Base-by-base conservation (phyloP, 2,113 vertebrate genomes). In the Bos indicus region DNA sequence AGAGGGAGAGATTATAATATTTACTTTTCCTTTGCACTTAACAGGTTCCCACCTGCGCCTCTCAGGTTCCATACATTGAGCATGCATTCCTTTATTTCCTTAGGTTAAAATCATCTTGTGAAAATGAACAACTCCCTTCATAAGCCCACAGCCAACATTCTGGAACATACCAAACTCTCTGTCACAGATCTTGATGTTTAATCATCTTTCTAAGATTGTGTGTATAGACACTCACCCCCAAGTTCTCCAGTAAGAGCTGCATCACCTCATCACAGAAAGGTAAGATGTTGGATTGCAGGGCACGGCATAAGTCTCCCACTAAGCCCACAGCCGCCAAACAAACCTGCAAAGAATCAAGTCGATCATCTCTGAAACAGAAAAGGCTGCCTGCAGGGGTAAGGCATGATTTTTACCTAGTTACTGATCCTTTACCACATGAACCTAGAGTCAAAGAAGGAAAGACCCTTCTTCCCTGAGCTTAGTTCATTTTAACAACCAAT, bases 251-350 rank as follows among this genome's bases (percentile, higher is more conserved):
- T 21, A 99, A 99, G 95, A 99, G 99, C 98, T 99, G 99, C 99
- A 99, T 99, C 98, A 99, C 99, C 98, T 99, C 99, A 1, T 99
- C 99, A 64, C 99, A 99, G 98, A 99, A 99, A 96, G 99, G 99
- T 98, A 99, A 98, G 98, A 99, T 99, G 98, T 99, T 99, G 98
- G 99, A 98, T 96, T 99, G 99, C 74, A 99, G 99, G 43, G 99
- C 99, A 89, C 99, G 98, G 97, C 99, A 99, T 26, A 99, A 98
- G 98, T 99, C 99, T 51, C 99, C 99, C 93, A 99, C 99, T 98
- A 99, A 99, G 46, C 99, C 99, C 98, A 99, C 99, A 0, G 99
- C 99, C 0, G 99, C 99, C 98, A 99, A 99, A 98, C 99, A 99
- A 86, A 99, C 99, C 99, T 99, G 98, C n/a, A n/a, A 96, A 88